Evolutionary conservation across 2,797 vertebrate genomes (phyloP), one percentile per base, ranked within the genome.

Genomic region (Aratinga solstitialis): DNA sequence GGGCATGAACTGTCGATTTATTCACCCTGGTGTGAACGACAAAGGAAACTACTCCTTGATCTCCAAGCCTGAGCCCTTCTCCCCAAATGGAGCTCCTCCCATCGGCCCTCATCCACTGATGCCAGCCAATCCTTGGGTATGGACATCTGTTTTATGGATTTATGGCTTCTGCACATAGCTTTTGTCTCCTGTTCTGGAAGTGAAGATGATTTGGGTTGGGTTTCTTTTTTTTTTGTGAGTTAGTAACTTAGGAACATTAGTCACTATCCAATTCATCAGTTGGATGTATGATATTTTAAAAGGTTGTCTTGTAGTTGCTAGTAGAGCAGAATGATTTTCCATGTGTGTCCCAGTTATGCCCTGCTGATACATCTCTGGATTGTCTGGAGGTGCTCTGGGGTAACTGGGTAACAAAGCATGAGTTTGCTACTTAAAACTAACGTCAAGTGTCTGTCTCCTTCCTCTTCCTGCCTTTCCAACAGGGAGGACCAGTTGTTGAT

Each of bases 401-500:
- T n/a, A 14, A 45, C 34, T 15, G n/a, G n/a, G n/a, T n/a, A 14
- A 45, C 34, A 67, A 30, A 84, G 26, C 19, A 3, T 1, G 4
- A 18, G 10, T 76, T 82, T 61, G 36, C 36, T 72, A 7, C 36
- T 89, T 54, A 36, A 66, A 71, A 34, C 34, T 68, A 5, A 84
- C 27, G 10, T 21, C 43, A 17, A 19, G 12, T 84, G 32, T 84
- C 32, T 80, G 15, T 79, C 29, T 65, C 38, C 43, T 75, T 87
- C 43, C 80, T 56, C 13, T 91, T 77, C 53, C n/a, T n/a, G n/a
- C 69, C 89, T 62, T 71, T 71, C 38, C 61, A 36, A 90, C 90
- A 98, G 98, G 97, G 98, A 86, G 96, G 96, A 20, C 99, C 99
- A 42, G 98, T 98, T 3, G 98, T 99, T 34, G 99, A 99, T 95